These are phyloP conservation scores for Phocides pigmalion DNA, from an alignment of 1,140 invertebrate genomes.

Conservation along the genomic window DNA sequence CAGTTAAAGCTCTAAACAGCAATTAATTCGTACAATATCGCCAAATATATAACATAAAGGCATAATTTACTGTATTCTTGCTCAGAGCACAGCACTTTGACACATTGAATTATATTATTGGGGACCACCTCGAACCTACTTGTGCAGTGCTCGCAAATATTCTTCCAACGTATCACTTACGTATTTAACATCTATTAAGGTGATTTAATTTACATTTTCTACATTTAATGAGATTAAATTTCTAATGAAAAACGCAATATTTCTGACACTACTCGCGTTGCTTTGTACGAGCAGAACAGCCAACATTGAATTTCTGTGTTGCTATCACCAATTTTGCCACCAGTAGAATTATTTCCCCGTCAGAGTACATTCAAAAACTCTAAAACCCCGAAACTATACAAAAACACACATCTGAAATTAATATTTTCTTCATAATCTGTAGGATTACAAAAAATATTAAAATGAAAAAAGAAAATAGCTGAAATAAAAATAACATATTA, in stretches of 20 bases:
- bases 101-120: conserved; percentile 61
- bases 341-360: no score
- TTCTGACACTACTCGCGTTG: conserved; percentile 77
- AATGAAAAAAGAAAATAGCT: no score
- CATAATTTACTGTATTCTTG: conserved; percentile 66
- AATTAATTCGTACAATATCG: conserved; percentile 37
- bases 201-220: conserved; percentile 62
- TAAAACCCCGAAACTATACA: no score
- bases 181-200: conserved; percentile 44
- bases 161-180: conserved; percentile 44
- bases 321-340: no score
- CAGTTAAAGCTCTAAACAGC: conserved; percentile 25
- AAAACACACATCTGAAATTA: no score
- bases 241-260: conserved; percentile 67
- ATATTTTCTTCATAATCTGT: no score
- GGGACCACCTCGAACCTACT: conserved; percentile 27
- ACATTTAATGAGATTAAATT: conserved; percentile 60
- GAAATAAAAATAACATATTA: no score
- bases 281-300: conserved; percentile 63
- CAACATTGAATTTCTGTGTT: conserved; percentile 39
- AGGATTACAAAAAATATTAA: no score
- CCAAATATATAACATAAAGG: conserved; percentile 54
- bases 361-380: no score
- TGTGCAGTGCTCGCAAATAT: conserved; percentile 31
- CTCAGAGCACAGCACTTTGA: conserved; percentile 65